A percentile compares a stretch with the other conserved stretches of the same genome.
Evolutionary conservation across 2,113 vertebrate species (phyloP).

Genomic region (Ovis aries): ARS-UI_Ramb_v3.0 NC_056071.1:20794001-20794500

Average conservation of each 20-base stretch:
- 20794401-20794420: neutral
- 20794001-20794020: neutral
- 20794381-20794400: neutral
- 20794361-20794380: neutral
- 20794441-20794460: neutral
- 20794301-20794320: neutral
- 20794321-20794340: neutral
- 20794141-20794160: neutral
- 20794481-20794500: neutral
- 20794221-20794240: neutral
- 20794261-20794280: neutral
- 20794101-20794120: neutral
- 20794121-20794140: neutral
- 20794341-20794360: neutral
- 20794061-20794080: neutral
- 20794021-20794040: neutral
- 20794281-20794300: neutral
- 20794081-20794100: neutral
- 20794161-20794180: neutral
- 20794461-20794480: neutral
- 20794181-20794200: neutral
- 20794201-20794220: neutral
- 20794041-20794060: neutral
- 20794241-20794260: neutral
- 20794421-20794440: neutral